These are phyloP conservation scores for Etia nguti DNA, from an alignment of 2,113 vertebrate genomes.

Conservation along the genomic window DNA sequence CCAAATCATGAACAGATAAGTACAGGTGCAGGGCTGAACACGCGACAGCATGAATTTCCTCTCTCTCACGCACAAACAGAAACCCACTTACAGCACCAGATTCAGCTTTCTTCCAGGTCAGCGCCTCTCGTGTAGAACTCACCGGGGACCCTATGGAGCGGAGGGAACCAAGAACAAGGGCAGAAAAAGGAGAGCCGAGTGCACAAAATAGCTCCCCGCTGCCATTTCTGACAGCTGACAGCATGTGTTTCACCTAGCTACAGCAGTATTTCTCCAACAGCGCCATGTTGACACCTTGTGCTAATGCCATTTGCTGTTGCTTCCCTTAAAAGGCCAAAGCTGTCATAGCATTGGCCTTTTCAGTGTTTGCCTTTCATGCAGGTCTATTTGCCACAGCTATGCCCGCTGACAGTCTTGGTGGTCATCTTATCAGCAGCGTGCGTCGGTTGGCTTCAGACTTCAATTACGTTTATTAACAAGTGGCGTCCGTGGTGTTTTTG, in stretches of 20 bases:
- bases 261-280: neutral
- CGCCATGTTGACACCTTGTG: neutral
- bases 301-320: neutral
- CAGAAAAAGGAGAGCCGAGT: neutral
- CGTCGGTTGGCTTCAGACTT: neutral
- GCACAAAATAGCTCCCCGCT: neutral
- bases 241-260: neutral
- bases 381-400: neutral
- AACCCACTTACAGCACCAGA: neutral
- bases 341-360: conserved; percentile 44
- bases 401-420: neutral
- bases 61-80: neutral
- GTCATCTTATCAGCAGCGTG: neutral
- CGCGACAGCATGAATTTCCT: neutral
- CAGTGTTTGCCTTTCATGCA: neutral
- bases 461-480: neutral
- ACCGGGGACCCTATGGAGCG: neutral
- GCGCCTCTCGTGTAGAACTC: neutral
- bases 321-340: conserved; percentile 36
- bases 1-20: neutral
- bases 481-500: neutral
- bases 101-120: conserved; percentile 17
- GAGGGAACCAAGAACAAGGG: neutral
- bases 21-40: neutral
- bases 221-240: conserved; percentile 1